These are phyloP conservation scores for Melanogrammus aeglefinus DNA, from an alignment of 2,797 vertebrate species.

Conservation along the genomic window DNA sequence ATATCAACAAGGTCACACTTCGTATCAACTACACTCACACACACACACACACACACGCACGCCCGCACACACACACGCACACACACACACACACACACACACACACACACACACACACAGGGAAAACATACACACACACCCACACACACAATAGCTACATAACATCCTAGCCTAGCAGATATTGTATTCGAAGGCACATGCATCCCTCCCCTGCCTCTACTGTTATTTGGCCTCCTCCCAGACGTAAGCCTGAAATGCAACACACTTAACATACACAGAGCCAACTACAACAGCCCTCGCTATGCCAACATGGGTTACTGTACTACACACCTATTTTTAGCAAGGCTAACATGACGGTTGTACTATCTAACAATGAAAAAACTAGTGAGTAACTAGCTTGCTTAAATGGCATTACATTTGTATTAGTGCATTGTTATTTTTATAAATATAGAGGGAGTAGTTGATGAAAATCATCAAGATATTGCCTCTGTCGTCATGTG, in stretches of 20 bases:
- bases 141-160: neutral
- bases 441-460: neutral
- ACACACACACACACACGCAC: neutral
- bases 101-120: no score
- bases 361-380: no score
- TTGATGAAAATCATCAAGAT: neutral
- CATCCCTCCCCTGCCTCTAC: constrained; percentile 44
- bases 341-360: no score
- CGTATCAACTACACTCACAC: neutral
- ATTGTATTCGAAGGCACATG: neutral
- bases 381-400: no score
- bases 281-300: neutral
- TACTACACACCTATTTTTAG: neutral
- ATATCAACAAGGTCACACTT: neutral
- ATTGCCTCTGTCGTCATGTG: neutral
- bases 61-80: neutral
- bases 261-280: constrained; percentile 58
- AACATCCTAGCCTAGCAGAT: neutral
- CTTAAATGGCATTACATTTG: neutral
- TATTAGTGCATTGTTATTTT: neutral
- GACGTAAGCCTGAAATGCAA: constrained; percentile 52
- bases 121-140: constrained; percentile 17
- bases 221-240: constrained; percentile 63
- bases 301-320: neutral
- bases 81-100: constrained; percentile 15